A percentile compares a stretch with the other conserved stretches of the same genome.
Evolutionary conservation across 2,113 vertebrate genomes (phyloP).

Genomic region (Clupea harengus): DNA sequence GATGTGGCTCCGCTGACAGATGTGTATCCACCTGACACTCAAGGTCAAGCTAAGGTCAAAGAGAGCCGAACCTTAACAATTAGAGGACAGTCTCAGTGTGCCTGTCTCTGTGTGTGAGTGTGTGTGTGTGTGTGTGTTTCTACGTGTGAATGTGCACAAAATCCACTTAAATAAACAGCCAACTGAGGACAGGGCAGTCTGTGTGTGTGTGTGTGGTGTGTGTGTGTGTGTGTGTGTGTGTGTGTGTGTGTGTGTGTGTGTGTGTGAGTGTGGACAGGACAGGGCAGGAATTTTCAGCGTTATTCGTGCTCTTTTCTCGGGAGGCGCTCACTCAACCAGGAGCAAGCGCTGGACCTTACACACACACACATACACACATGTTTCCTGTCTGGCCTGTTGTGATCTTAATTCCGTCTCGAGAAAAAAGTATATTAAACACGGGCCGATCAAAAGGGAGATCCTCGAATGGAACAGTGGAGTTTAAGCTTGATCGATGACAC

Average conservation of each 20-base stretch:
- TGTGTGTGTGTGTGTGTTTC: not conserved
- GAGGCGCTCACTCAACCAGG: not conserved
- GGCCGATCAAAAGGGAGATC: no score
- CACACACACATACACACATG: not conserved
- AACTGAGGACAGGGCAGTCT: not conserved
- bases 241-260: not conserved
- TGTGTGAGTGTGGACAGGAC: not conserved
- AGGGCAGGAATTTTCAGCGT: not conserved
- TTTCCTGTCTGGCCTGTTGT: not conserved
- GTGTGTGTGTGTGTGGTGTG: no score
- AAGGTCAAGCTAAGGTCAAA: not conserved
- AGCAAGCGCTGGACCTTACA: not conserved
- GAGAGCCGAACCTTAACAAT: not conserved
- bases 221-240: not conserved
- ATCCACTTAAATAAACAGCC: not conserved
- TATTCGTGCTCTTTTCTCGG: not conserved
- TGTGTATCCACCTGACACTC: conserved; percentile 13
- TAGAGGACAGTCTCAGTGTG: not conserved
- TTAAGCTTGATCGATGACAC: no score
- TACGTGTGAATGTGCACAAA: not conserved
- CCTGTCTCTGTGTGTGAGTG: not conserved
- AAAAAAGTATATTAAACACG: not conserved
- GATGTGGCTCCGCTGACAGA: conserved; percentile 1
- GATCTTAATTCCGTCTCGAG: not conserved
- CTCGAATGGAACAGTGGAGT: no score